Evolutionary conservation across 2,888 invertebrate genomes (phyloP).

Genomic region (Drosophila acutilabella): DNA sequence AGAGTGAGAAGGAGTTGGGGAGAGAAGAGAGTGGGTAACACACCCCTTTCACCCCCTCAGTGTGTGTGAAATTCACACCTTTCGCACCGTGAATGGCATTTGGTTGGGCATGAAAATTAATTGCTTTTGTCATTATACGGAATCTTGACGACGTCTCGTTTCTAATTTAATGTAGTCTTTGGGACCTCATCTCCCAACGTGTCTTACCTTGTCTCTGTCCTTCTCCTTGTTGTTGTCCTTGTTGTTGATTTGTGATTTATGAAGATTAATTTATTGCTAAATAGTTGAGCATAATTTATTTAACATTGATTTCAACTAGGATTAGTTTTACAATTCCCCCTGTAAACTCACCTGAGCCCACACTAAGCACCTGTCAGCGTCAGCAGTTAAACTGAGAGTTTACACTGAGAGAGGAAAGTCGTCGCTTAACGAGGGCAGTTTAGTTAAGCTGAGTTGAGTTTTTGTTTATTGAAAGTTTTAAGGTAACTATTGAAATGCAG

Average conservation of each 20-base stretch:
- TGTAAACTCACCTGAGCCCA: constrained; percentile 27
- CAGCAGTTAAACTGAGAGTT: constrained; percentile 7
- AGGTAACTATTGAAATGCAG: not conserved
- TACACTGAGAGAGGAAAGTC: constrained; percentile 8
- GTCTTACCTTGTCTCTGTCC: constrained; percentile 8
- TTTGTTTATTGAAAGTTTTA: not conserved
- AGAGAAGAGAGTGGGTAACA: not conserved
- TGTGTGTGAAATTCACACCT: constrained; percentile 54
- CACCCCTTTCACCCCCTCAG: not conserved
- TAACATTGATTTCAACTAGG: constrained; percentile 78
- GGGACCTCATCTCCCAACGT: constrained; percentile 30
- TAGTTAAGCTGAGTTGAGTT: no score
- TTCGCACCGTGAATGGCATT: constrained; percentile 58
- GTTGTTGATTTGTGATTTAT: constrained; percentile 83
- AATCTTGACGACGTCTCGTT: constrained; percentile 82
- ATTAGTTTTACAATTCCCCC: constrained; percentile 53
- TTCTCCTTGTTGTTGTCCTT: constrained; percentile 53
- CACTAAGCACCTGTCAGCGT: constrained; percentile 40
- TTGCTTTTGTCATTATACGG: constrained; percentile 84
- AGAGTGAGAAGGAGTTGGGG: not conserved
- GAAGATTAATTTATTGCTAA: constrained; percentile 84
- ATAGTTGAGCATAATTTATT: constrained; percentile 81
- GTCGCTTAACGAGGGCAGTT: not conserved
- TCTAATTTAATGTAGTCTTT: constrained; percentile 76
- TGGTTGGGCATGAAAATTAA: constrained; percentile 81